Evolutionary conservation across 2,797 vertebrate genomes (phyloP).

Genomic region (Mormyrops attenuatus): DNA sequence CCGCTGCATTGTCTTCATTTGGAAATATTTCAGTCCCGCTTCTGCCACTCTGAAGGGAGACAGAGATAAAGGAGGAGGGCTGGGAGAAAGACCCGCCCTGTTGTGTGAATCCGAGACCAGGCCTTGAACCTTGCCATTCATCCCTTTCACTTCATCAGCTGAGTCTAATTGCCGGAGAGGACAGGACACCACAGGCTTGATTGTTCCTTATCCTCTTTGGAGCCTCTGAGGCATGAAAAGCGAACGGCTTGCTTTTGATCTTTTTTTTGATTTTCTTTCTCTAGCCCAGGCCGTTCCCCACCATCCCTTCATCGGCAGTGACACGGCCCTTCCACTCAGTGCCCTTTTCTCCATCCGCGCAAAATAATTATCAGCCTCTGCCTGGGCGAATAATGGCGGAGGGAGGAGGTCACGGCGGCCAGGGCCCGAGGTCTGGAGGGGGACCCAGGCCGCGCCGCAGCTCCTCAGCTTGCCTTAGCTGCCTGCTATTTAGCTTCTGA

Average conservation of each 20-base stretch:
- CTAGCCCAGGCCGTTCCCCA: conserved; percentile 48
- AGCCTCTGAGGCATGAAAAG: conserved; percentile 99
- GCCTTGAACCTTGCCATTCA: conserved; percentile 99
- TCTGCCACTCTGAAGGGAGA: conserved; percentile 73
- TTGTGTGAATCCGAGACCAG: conserved; percentile 95
- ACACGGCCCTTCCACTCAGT: conserved; percentile 73
- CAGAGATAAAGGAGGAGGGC: conserved; percentile 51
- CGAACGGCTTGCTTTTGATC: conserved; percentile 70
- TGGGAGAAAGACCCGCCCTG: conserved; percentile 77
- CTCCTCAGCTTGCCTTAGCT: conserved; percentile 70
- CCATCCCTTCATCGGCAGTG: conserved; percentile 64
- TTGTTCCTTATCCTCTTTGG: conserved; percentile 99
- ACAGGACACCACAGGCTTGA: conserved; percentile 95
- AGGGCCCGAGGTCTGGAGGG: conserved; percentile 65
- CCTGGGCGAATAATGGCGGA: conserved; percentile 82
- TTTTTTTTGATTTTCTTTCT: conserved; percentile 40
- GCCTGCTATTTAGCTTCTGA: conserved; percentile 77
- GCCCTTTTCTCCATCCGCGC: conserved; percentile 82
- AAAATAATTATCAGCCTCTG: conserved; percentile 91
- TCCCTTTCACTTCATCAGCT: conserved; percentile 99
- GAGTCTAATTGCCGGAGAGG: conserved; percentile 99
- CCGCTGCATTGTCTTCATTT: conserved; percentile 79
- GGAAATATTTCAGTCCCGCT: conserved; percentile 94
- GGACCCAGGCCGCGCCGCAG: conserved; percentile 50
- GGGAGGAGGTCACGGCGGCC: conserved; percentile 84